Conservation (phyloP, 2,888 invertebrate species). For the Euspilapteryx auroguttella region DNA sequence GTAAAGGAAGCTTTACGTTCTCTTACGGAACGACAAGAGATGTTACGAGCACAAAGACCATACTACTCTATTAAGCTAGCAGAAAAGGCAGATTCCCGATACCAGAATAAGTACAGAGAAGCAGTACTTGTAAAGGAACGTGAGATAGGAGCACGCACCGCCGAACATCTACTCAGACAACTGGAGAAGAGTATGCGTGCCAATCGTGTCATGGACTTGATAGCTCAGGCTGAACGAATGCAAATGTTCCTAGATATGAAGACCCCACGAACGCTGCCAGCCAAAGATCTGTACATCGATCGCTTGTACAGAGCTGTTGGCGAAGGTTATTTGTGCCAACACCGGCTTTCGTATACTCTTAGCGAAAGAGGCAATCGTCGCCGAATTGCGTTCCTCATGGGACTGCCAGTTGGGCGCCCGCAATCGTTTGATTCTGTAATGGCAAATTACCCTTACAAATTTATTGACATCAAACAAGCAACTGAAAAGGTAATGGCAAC, state of each 20-base stretch:
- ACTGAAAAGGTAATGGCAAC: constrained; percentile 26
- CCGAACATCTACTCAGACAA: constrained; percentile 30
- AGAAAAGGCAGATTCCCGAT: constrained; percentile 39
- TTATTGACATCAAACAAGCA: constrained; percentile 36
- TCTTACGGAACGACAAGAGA: constrained; percentile 38
- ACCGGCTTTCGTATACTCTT: constrained; percentile 40
- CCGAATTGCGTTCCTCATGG: constrained; percentile 47
- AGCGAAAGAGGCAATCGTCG: constrained; percentile 46
- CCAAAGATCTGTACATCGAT: constrained; percentile 39
- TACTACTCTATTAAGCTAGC: constrained; percentile 43
- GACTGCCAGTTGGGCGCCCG: constrained; percentile 36
- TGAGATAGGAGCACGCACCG: constrained; percentile 32
- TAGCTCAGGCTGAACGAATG: constrained; percentile 44
- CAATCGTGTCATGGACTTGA: constrained; percentile 34
- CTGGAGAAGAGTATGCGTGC: constrained; percentile 32
- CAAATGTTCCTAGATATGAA: constrained; percentile 40
- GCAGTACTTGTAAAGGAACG: constrained; percentile 30
- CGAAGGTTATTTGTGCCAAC: constrained; percentile 38
- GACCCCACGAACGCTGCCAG: constrained; percentile 38
- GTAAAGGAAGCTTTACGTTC: constrained; percentile 33
- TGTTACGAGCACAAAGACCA: constrained; percentile 42
- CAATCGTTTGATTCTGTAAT: constrained; percentile 49
- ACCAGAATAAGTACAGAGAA: constrained; percentile 38
- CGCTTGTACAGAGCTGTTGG: constrained; percentile 42
- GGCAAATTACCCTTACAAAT: constrained; percentile 45